Evolutionary conservation across 2,113 vertebrate genomes (phyloP).

Genomic region (Tangachromis dhanisi): DNA sequence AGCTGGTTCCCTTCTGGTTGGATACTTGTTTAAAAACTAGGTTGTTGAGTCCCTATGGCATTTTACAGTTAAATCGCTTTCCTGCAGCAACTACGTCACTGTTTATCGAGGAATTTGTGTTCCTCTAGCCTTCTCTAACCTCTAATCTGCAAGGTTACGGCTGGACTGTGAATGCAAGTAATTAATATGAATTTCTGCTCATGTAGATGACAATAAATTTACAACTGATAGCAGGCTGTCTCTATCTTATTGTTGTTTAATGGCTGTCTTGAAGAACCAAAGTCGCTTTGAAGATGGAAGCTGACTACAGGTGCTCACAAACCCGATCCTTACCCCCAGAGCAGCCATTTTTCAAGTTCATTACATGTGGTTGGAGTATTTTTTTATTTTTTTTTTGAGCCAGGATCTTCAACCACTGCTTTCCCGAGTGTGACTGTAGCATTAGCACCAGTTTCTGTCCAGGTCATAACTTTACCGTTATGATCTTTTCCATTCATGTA

Average conservation of each 20-base stretch:
- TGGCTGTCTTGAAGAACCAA: background rate
- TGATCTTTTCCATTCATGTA: background rate
- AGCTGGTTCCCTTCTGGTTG: background rate
- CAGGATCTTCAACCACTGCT: background rate
- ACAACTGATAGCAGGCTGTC: background rate
- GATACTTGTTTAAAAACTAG: background rate
- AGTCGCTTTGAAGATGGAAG: background rate
- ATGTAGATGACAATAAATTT: background rate
- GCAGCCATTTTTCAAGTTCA: background rate
- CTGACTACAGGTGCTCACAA: background rate
- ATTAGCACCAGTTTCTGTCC: background rate
- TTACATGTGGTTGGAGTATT: background rate
- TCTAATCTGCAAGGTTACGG: background rate
- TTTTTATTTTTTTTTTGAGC: fast-evolving
- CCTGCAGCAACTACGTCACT: background rate
- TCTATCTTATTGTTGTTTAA: background rate
- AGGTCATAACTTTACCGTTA: background rate
- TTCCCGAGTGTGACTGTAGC: fast-evolving
- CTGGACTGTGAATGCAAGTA: background rate
- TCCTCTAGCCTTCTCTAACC: background rate
- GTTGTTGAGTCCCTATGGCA: background rate
- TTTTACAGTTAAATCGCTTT: background rate
- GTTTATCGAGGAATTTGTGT: background rate
- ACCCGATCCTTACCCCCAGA: background rate
- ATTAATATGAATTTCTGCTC: background rate